Conservation (phyloP, 2,113 vertebrate genomes). For the Chloropsis cyanopogon region DNA sequence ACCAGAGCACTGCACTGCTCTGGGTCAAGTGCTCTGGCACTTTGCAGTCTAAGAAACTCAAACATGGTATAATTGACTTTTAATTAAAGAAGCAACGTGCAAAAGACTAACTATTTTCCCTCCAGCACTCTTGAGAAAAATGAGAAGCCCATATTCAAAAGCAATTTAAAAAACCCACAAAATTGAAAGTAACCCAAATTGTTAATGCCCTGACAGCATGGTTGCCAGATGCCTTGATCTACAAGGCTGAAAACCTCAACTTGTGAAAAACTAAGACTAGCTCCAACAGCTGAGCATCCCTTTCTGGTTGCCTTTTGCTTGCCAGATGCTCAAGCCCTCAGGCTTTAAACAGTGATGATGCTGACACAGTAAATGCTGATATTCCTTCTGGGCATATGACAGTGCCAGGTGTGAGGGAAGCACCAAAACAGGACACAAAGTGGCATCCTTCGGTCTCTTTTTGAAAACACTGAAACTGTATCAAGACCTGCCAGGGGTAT, state of each 20-base stretch:
- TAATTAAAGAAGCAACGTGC: neutral
- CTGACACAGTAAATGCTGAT: neutral
- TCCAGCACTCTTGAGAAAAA: neutral
- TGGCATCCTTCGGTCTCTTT: neutral
- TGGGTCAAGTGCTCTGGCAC: neutral
- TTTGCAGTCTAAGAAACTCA: neutral
- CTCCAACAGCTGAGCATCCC: neutral
- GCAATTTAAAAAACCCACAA: neutral
- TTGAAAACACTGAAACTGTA: neutral
- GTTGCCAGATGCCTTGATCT: conserved; percentile 14
- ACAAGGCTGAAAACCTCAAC: conserved; percentile 26
- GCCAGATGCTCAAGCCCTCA: neutral
- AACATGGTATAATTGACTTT: neutral
- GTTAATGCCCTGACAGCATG: neutral
- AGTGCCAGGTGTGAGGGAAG: neutral
- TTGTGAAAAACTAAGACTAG: neutral
- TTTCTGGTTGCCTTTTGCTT: neutral
- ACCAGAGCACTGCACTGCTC: neutral
- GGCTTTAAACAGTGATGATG: neutral
- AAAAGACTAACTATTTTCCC: neutral
- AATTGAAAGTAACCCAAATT: neutral
- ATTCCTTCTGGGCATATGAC: neutral
- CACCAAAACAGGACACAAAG: neutral
- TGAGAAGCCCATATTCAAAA: neutral
- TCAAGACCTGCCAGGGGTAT: neutral